Percentiles rank a stretch among this genome's conserved stretches.
Evolutionary conservation across 1,140 invertebrate genomes (phyloP).

Genomic region (Tribolium castaneum): DNA sequence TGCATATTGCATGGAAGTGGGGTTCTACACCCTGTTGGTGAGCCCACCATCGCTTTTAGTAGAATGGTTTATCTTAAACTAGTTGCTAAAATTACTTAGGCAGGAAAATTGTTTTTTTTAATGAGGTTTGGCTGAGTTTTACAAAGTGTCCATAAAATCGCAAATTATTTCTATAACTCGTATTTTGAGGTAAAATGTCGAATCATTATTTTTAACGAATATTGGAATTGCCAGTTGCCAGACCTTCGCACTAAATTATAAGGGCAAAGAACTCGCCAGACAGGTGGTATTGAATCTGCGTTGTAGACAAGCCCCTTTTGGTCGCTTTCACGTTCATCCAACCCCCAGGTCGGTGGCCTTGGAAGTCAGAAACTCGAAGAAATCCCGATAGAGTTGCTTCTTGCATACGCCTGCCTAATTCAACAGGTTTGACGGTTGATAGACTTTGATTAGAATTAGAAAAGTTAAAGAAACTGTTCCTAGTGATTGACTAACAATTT

Average conservation of each 20-base stretch:
- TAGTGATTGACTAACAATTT: background rate
- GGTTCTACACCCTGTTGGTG: background rate
- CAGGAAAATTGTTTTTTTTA: no score
- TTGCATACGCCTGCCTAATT: background rate
- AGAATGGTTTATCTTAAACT: no score
- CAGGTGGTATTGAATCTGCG: conserved; percentile 12
- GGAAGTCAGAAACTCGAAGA: background rate
- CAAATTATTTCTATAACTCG: no score
- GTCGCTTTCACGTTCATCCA: background rate
- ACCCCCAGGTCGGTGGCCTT: conserved; percentile 21
- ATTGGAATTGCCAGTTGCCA: background rate
- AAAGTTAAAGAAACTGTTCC: background rate
- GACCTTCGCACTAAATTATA: background rate
- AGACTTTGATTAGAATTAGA: background rate
- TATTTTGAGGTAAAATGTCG: no score
- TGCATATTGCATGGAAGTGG: background rate
- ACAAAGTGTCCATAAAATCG: no score
- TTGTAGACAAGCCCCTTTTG: background rate
- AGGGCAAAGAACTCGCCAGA: conserved; percentile 13
- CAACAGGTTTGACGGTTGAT: background rate
- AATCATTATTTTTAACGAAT: background rate
- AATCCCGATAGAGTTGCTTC: background rate
- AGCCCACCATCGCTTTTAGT: no score
- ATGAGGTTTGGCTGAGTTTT: no score
- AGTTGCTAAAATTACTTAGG: no score